Base-by-base conservation (phyloP, 1,140 invertebrate species). In the Triops cancriformis region DNA sequence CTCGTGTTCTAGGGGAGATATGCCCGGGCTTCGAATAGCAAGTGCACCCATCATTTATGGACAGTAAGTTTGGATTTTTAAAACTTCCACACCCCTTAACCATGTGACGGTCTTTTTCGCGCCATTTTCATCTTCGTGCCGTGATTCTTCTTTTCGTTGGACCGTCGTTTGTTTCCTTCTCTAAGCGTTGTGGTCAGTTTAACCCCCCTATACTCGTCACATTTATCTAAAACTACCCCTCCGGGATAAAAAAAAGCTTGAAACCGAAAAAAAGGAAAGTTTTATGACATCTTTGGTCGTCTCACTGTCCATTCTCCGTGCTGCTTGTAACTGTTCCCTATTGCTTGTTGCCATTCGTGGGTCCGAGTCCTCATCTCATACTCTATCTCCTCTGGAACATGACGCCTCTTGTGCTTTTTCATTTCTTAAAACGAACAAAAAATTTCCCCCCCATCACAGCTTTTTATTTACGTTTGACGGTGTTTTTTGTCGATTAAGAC, bases 51-150 rank as follows among this genome's bases (percentile, higher is more conserved):
- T 43, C 45, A 43, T 76, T n/a, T 76, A 76, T 76, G 64, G 64
- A 73, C 77, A 74, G 77, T 78, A 78, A 78, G 77, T 78, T 74
- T 73, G 11, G 3, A 28, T 23, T 73, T n/a, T 74, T 72, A 76
- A 14, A 18, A 23, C 74, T n/a, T 14, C 26, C 10, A 14, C 27
- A n/a, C 26, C n/a, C n/a, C 14, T 18, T 31, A 74, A 74, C 73
- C 26, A 26, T 28, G 31, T 41, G 73, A 74, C 73, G 41, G 45
- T 28, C 51, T 28, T 37, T 26, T 27, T 26, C 23, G 27, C 26
- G 27, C 27, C 18, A 26, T 77, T 43, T 43, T 74, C 14, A 23
- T n/a, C n/a, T 77, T 23, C 41, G 26, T 72, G 26, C 37, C 18
- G n/a, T 77, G 72, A 31, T 78, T 77, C 51, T 37, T 37, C 78